A percentile compares a stretch with the other conserved stretches of the same genome.
These are phyloP conservation scores for Menidia beryllina DNA, from an alignment of 2,113 vertebrate species.

Conservation along the genomic window DNA sequence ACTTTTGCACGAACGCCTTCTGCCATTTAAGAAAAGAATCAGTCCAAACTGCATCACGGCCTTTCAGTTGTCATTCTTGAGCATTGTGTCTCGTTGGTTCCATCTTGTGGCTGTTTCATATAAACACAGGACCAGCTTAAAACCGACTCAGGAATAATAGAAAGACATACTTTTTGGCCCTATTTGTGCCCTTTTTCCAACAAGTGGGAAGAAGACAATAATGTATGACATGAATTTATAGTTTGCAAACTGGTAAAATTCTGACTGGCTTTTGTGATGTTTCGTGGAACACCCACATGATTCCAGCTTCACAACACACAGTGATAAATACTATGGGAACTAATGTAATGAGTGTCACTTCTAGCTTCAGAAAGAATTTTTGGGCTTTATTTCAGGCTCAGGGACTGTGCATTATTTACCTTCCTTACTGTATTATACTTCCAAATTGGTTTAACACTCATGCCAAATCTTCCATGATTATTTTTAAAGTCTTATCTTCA, in stretches of 20 bases:
- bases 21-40: not conserved
- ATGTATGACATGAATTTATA: not conserved
- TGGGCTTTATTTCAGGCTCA: too few species aligned
- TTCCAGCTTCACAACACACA: too few species aligned
- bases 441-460: too few species aligned
- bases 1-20: not conserved
- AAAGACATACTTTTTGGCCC: not conserved
- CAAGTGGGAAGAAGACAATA: not conserved
- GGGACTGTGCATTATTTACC: too few species aligned
- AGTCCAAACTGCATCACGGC: not conserved
- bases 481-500: too few species aligned
- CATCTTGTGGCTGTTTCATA: slow-evolving; percentile 49
- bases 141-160: not conserved
- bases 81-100: not conserved
- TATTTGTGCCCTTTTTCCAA: not conserved
- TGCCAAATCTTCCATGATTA: too few species aligned
- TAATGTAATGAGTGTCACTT: too few species aligned
- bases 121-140: not conserved
- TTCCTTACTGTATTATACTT: too few species aligned
- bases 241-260: not conserved
- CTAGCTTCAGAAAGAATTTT: too few species aligned
- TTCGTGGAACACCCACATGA: too few species aligned
- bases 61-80: not conserved
- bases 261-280: not conserved
- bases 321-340: too few species aligned